Evolutionary conservation across 2,797 vertebrate genomes (phyloP), one percentile per base, ranked within the genome.

Genomic region (Phoeniculus purpureus): DNA sequence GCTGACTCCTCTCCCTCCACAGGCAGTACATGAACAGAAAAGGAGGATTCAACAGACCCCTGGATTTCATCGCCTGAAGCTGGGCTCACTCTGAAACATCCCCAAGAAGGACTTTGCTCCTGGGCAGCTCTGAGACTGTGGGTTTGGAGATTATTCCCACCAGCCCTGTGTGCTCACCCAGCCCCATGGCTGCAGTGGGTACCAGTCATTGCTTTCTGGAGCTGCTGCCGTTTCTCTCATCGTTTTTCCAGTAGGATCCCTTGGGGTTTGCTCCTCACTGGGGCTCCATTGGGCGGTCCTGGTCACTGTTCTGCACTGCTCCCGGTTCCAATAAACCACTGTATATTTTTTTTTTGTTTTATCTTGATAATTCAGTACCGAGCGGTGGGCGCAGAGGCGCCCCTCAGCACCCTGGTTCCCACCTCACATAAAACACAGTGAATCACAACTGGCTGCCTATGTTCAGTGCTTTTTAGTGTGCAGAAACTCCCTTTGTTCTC

Each of bases 1-100:
- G 18, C 47, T 48, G 19, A 48, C 6, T 21, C 47, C 47, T 26
- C 61, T n/a, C 29, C 29, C 21, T 37, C 26, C 66, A 16, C 95
- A 99, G 99, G 97, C 99, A 99, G 81, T 99, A 99, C 97, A 99
- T 99, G 99, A 99, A 99, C 98, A 98, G 99, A 78, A 99, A 99
- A 97, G 99, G 99, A 93, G 99, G 99, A 88, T 99, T 99, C 97
- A 99, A 99, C 98, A 98, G 99, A 97, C 99, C 99, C 17, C 97
- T 99, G 98, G 99, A 99, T 97, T 99, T 99, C 96, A 99, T 99
- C 37, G 99, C 99, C 31, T 99, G 97, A 99, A 54, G 29, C 67
- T 4, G 89, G 16, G 37, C n/a, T 66, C 5, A 20, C 55, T 19
- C 6, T 21, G 3, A 58, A 8, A n/a, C 25, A 5, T 20, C 8